Conservation (phyloP, 2,113 vertebrate species). For the Osmerus mordax region DNA sequence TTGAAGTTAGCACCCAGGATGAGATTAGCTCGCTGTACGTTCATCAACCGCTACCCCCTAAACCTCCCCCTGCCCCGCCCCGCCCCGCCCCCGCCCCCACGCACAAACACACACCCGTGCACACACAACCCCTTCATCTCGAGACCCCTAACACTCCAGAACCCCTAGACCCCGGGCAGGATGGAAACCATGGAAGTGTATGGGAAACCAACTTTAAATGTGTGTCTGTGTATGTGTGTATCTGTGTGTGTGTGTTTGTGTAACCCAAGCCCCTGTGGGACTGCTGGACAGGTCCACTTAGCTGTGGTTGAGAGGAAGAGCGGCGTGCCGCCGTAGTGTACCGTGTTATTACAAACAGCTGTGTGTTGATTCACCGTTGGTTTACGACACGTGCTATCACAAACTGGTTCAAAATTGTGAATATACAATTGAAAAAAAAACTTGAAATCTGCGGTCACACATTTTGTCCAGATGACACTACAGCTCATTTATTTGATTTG, state of each 20-base stretch:
- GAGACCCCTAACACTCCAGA: slow-evolving; percentile 44
- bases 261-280: slow-evolving; percentile 33
- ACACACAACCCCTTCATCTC: slow-evolving; percentile 12
- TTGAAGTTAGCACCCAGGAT: not conserved
- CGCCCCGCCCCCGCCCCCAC: slow-evolving; percentile 19
- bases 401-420: not conserved
- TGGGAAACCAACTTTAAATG: slow-evolving; percentile 13
- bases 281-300: slow-evolving; percentile 56
- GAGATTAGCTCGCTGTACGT: not conserved
- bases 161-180: slow-evolving; percentile 51
- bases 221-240: not conserved
- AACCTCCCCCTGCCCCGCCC: not conserved
- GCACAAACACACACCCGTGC: slow-evolving; percentile 32
- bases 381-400: not conserved
- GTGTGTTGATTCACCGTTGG: slow-evolving; percentile 9
- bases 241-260: slow-evolving; percentile 4
- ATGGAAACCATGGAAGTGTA: slow-evolving; percentile 50
- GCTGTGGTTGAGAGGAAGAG: slow-evolving; percentile 45
- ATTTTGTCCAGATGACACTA: too few species aligned
- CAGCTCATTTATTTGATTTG: too few species aligned
- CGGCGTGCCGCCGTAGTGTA: slow-evolving; percentile 46
- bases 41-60: not conserved
- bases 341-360: slow-evolving; percentile 53
- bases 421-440: too few species aligned
- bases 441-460: too few species aligned